Percentiles rank a stretch among this genome's conserved stretches.
Evolutionary conservation across 2,888 invertebrate species (phyloP).

Genomic region (Himalopsyche japonica): DNA sequence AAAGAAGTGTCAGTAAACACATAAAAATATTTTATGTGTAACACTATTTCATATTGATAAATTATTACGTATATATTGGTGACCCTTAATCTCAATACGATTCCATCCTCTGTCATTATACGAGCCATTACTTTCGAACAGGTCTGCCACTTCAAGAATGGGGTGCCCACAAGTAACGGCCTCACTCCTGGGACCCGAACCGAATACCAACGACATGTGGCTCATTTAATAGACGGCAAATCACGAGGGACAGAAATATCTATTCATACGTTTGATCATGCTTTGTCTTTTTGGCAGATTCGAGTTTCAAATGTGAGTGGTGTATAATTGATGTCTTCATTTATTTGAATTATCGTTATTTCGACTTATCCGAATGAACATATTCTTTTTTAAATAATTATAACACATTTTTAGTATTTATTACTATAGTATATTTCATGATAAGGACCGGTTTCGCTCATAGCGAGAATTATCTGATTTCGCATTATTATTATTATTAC

Average conservation of each 20-base stretch:
- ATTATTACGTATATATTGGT: not conserved
- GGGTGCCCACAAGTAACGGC: not conserved
- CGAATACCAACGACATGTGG: slow-evolving; percentile 18
- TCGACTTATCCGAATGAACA: not conserved
- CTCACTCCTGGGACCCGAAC: slow-evolving; percentile 4
- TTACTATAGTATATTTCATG: too few species aligned
- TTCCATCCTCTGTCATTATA: not conserved
- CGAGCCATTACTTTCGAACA: not conserved
- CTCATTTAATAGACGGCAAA: slow-evolving; percentile 11
- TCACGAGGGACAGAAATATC: not conserved
- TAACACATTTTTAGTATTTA: too few species aligned
- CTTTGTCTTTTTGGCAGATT: not conserved
- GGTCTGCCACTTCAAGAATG: not conserved
- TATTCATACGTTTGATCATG: not conserved
- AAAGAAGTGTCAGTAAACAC: too few species aligned
- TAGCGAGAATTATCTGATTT: too few species aligned
- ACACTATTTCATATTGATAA: not conserved
- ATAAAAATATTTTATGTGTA: too few species aligned
- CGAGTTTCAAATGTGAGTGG: not conserved
- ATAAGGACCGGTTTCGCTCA: too few species aligned
- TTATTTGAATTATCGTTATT: not conserved
- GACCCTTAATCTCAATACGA: not conserved
- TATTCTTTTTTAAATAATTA: not conserved
- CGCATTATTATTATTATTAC: too few species aligned
- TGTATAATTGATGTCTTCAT: not conserved